Evolutionary conservation across 2,888 invertebrate species (phyloP).

Genomic region (Euplagia quadripunctaria): DNA sequence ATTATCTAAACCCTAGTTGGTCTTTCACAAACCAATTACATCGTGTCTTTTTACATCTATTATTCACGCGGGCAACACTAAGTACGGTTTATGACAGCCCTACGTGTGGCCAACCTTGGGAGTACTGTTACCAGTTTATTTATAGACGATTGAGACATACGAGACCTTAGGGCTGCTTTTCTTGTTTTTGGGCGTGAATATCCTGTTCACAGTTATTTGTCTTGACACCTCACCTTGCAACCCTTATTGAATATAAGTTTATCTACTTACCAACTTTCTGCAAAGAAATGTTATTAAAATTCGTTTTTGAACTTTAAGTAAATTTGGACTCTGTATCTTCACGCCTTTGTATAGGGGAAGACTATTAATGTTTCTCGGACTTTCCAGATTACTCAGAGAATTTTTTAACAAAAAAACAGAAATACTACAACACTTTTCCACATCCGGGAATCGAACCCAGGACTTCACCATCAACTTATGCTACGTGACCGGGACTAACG

Average conservation of each 20-base stretch:
- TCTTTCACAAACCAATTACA: neutral
- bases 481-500: too few relatives aligned
- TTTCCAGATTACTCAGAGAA: too few relatives aligned
- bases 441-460: too few relatives aligned
- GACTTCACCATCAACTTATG: too few relatives aligned
- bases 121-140: constrained; percentile 29
- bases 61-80: constrained; percentile 23
- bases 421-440: too few relatives aligned
- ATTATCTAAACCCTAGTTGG: neutral
- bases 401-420: too few relatives aligned
- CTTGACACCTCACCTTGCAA: constrained; percentile 8
- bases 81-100: constrained; percentile 25
- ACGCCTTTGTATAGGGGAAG: too few relatives aligned
- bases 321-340: too few relatives aligned
- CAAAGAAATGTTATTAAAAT: neutral
- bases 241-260: neutral
- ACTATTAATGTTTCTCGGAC: too few relatives aligned
- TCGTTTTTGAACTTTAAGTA: neutral
- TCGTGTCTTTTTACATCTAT: constrained; percentile 27
- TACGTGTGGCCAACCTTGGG: constrained; percentile 11
- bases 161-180: constrained; percentile 5
- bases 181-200: constrained; percentile 10
- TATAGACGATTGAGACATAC: constrained; percentile 20
- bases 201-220: constrained; percentile 21
- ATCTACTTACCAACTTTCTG: neutral